These are phyloP conservation scores for Pseudococcus jackbeardsleyi DNA, from an alignment of 2,888 invertebrate species.

Conservation along the genomic window DNA sequence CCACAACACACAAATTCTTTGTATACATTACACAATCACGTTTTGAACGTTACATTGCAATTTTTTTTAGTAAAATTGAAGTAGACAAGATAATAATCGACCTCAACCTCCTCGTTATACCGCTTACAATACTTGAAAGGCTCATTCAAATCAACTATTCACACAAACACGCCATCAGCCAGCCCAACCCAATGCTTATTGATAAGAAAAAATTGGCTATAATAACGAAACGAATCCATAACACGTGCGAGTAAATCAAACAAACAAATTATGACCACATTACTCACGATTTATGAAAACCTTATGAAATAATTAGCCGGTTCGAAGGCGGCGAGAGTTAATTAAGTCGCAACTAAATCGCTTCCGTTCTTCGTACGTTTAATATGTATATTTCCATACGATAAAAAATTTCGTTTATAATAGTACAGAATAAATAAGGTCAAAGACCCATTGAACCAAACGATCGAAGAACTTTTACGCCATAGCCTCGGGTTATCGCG, in stretches of 20 bases:
- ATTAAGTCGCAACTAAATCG: constrained; percentile 32
- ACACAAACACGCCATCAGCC: not conserved
- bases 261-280: not conserved
- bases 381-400: not conserved
- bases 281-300: not conserved
- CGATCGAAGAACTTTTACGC: not conserved
- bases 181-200: not conserved
- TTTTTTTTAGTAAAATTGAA: not conserved
- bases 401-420: not conserved
- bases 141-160: not conserved
- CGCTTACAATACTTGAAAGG: not conserved
- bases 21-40: not conserved
- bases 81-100: constrained; percentile 10
- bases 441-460: not conserved
- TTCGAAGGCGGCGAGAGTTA: not conserved
- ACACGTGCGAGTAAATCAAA: constrained; percentile 5
- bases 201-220: not conserved
- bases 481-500: not conserved
- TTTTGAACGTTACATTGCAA: not conserved
- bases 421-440: not conserved
- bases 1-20: not conserved
- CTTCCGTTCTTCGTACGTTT: not conserved
- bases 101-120: not conserved
- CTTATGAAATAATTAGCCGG: constrained; percentile 12
- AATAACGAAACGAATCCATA: not conserved